phyloP scores from a whole-genome alignment of 53 echinoderm and acorn worm species.

The Paracentrotus lividus region DNA sequence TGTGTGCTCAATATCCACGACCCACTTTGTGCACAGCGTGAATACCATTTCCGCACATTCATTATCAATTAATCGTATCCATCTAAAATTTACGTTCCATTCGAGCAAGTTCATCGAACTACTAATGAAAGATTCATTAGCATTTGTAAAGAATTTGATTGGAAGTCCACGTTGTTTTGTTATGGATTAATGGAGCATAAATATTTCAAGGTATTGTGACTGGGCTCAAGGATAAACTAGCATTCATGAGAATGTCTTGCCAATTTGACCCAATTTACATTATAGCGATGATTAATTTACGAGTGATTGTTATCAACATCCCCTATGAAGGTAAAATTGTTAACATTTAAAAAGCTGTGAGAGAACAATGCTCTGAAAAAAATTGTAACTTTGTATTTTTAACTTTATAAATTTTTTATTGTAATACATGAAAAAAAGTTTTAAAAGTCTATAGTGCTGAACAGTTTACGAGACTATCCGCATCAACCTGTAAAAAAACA shows the following conservation, averaged over 20 bases:
- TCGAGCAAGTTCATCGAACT: not conserved
- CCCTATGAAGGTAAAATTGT: not conserved
- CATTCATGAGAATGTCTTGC: not conserved
- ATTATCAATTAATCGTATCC: not conserved
- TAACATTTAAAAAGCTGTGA: not conserved
- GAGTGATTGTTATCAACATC: not conserved
- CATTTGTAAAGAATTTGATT: constrained; percentile 9
- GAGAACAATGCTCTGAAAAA: not conserved
- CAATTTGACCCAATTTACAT: constrained; percentile 11
- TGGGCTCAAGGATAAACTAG: not conserved
- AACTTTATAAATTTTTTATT: too few relatives aligned
- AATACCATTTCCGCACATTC: not conserved
- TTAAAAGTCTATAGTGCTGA: too few relatives aligned
- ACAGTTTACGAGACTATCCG: too few relatives aligned
- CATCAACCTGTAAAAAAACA: too few relatives aligned
- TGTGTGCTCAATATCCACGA: too few relatives aligned
- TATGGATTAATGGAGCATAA: not conserved
- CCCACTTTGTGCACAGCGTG: not conserved
- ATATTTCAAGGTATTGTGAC: not conserved
- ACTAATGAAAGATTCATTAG: constrained; percentile 12
- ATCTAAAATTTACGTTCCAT: not conserved
- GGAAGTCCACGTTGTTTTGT: not conserved
- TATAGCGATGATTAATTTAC: constrained; percentile 6
- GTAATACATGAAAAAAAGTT: too few relatives aligned
- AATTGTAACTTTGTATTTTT: too few relatives aligned